Conservation (phyloP, 1,140 invertebrate species). For the Oedothorax gibbosus region DNA sequence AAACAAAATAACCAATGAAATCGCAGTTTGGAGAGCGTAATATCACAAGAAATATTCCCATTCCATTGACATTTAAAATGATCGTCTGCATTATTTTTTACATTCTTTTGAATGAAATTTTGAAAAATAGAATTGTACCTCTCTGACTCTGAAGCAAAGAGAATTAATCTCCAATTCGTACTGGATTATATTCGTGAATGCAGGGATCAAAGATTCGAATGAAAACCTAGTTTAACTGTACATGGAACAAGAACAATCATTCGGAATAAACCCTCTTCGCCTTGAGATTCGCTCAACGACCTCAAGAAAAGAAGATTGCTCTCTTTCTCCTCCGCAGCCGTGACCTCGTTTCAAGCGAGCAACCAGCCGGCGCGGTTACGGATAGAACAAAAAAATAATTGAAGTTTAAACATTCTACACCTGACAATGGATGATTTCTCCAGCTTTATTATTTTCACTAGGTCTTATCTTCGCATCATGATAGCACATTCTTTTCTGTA, state of each 20-base stretch:
- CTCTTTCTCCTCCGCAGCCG: slow-evolving; percentile 49
- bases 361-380: slow-evolving; percentile 47
- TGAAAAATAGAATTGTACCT: too few relatives aligned
- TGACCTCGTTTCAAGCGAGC: slow-evolving; percentile 56
- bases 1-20: too few relatives aligned
- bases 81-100: slow-evolving; percentile 2
- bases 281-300: slow-evolving; percentile 59
- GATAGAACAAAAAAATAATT: slow-evolving; percentile 52
- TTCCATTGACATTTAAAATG: not conserved
- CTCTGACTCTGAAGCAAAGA: not conserved
- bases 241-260: slow-evolving; percentile 32
- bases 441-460: slow-evolving; percentile 1
- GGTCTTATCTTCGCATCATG: slow-evolving; percentile 15
- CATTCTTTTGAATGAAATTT: not conserved
- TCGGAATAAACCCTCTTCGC: slow-evolving; percentile 23
- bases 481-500: not conserved
- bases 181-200: slow-evolving; percentile 35
- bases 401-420: slow-evolving; percentile 58
- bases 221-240: slow-evolving; percentile 41
- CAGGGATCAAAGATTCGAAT: slow-evolving; percentile 40
- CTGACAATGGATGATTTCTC: slow-evolving; percentile 47
- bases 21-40: too few relatives aligned
- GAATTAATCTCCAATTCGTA: slow-evolving; percentile 24
- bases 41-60: too few relatives aligned
- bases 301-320: slow-evolving; percentile 29